Evolutionary conservation across 2,888 invertebrate species (phyloP).

Genomic region (Xylota sylvarum): DNA sequence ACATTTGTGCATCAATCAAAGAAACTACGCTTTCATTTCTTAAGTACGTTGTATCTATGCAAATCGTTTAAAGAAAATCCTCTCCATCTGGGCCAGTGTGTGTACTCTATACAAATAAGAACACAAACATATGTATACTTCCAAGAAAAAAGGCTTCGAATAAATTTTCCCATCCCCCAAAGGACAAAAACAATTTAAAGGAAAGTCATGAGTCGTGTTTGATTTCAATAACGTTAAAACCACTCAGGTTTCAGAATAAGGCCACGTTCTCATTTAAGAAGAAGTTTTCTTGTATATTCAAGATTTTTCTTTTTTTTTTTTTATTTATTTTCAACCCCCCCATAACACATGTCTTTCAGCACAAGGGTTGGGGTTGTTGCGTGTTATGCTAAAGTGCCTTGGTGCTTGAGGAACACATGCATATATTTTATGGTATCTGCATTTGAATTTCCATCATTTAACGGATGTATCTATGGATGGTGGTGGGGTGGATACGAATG

Average conservation of each 20-base stretch:
- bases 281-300: not conserved
- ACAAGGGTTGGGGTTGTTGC: too few relatives aligned
- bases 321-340: too few relatives aligned
- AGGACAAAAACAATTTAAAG: not conserved
- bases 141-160: constrained; percentile 3
- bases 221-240: constrained; percentile 35
- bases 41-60: constrained; percentile 46
- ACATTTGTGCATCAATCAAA: constrained; percentile 8
- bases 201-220: constrained; percentile 5
- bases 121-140: too few relatives aligned
- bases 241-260: constrained; percentile 36
- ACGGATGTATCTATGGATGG: not conserved
- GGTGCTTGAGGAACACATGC: too few relatives aligned
- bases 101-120: constrained; percentile 22
- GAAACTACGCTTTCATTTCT: constrained; percentile 34
- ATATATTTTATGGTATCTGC: too few relatives aligned
- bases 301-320: too few relatives aligned
- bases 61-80: constrained; percentile 39
- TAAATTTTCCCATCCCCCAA: not conserved
- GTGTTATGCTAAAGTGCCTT: too few relatives aligned
- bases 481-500: too few relatives aligned
- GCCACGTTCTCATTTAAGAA: constrained; percentile 38
- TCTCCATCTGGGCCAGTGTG: constrained; percentile 1
- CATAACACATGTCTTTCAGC: too few relatives aligned
- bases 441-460: too few relatives aligned